These are phyloP conservation scores for Halocaridina rubra DNA, from an alignment of 2,888 invertebrate genomes.

Conservation along the genomic window DNA sequence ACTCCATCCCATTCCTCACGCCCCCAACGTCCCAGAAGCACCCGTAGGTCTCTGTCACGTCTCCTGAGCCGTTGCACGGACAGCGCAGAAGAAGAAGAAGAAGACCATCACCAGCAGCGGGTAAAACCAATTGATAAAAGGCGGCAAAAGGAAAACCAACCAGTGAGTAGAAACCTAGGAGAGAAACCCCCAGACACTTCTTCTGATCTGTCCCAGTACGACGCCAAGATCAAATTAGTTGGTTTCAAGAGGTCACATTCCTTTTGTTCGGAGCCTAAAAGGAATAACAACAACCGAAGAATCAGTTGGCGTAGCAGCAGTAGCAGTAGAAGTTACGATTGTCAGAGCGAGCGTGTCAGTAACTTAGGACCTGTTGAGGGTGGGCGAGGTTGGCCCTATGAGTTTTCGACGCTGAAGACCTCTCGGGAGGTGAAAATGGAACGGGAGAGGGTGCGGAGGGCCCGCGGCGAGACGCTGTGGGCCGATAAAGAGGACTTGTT, in stretches of 20 bases:
- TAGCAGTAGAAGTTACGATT: neutral
- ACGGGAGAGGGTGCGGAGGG: slow-evolving; percentile 51
- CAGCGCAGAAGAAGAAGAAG: slow-evolving; percentile 34
- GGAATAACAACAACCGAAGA: neutral
- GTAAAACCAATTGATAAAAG: neutral
- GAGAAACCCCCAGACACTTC: neutral
- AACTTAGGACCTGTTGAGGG: slow-evolving; percentile 6
- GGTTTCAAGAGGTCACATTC: slow-evolving; percentile 43
- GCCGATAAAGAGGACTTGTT: slow-evolving; percentile 43
- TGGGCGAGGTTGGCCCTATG: slow-evolving; percentile 24
- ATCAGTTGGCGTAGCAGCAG: slow-evolving; percentile 4
- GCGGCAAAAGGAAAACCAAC: neutral
- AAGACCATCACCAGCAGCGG: neutral
- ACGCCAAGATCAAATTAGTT: slow-evolving; percentile 30
- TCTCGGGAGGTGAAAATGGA: slow-evolving; percentile 63
- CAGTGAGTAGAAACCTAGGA: neutral
- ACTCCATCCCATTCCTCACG: neutral
- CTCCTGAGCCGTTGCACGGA: slow-evolving; percentile 41
- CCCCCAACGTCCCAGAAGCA: slow-evolving; percentile 5
- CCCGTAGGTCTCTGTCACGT: slow-evolving; percentile 39
- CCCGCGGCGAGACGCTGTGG: slow-evolving; percentile 44
- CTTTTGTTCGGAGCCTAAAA: slow-evolving; percentile 31
- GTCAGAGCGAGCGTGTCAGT: slow-evolving; percentile 25
- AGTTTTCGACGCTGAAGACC: slow-evolving; percentile 57
- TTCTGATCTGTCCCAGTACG: slow-evolving; percentile 24